Percentiles rank a stretch among this genome's conserved stretches.
These are phyloP conservation scores for Cotesia congregata DNA, from an alignment of 2,888 invertebrate species.

Conservation along the genomic window DNA sequence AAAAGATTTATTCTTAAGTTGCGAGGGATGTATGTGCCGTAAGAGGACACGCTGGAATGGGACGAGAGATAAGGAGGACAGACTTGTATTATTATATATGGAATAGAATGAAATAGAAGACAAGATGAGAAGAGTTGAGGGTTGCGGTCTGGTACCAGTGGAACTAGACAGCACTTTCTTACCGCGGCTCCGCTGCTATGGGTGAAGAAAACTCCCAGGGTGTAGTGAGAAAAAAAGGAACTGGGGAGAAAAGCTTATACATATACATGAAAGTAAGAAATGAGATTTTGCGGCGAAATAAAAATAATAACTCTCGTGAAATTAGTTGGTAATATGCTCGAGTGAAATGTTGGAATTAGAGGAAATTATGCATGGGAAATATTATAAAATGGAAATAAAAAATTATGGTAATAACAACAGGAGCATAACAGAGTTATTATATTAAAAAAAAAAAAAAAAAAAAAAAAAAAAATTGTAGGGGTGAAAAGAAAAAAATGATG, in stretches of 20 bases:
- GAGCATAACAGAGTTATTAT: background rate
- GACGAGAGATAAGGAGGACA: background rate
- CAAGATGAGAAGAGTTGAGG: background rate
- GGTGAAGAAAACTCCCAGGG: background rate
- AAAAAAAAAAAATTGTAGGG: constrained; percentile 10
- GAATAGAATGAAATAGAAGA: background rate
- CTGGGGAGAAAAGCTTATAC: constrained; percentile 13
- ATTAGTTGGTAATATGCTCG: background rate
- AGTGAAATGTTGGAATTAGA: background rate
- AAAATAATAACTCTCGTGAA: background rate
- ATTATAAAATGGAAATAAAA: constrained; percentile 15
- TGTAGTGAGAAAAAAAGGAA: background rate
- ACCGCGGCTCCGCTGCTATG: background rate
- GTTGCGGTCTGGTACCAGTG: background rate
- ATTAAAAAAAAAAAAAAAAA: too few species aligned
- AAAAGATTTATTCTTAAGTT: background rate
- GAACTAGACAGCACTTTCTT: background rate
- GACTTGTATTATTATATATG: too few species aligned
- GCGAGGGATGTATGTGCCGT: too few species aligned
- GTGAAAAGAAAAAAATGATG: constrained; percentile 16
- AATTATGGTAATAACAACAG: background rate
- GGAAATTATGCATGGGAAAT: background rate
- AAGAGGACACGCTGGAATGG: too few species aligned
- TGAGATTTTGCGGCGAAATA: constrained; percentile 30
- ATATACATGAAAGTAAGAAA: constrained; percentile 19